A percentile compares a stretch with the other conserved stretches of the same genome.
These are phyloP conservation scores for Alsophila aescularia DNA, from an alignment of 2,888 invertebrate species.

Conservation along the genomic window DNA sequence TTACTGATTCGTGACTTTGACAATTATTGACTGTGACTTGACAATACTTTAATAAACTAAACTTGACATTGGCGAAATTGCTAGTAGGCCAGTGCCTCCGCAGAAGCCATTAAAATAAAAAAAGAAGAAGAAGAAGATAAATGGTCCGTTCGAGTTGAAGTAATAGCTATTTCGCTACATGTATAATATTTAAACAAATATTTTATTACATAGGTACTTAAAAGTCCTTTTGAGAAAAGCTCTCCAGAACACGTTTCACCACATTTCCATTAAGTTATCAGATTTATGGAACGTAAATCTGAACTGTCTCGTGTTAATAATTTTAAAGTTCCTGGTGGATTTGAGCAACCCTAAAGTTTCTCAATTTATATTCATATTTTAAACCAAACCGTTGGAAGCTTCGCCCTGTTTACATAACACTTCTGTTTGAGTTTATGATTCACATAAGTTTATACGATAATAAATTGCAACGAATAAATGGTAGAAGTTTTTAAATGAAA, in stretches of 20 bases:
- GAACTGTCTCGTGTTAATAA: slow-evolving; percentile 65
- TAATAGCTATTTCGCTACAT: too few species aligned
- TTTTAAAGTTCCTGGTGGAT: slow-evolving; percentile 71
- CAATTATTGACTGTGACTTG: too few species aligned
- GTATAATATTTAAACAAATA: too few species aligned
- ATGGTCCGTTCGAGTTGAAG: too few species aligned
- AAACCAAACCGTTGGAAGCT: slow-evolving; percentile 68
- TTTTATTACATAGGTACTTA: too few species aligned
- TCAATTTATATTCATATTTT: slow-evolving; percentile 82
- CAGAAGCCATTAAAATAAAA: too few species aligned
- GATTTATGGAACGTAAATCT: slow-evolving; percentile 55
- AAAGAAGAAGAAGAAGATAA: too few species aligned
- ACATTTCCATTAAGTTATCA: slow-evolving; percentile 25
- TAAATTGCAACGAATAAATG: slow-evolving; percentile 31
- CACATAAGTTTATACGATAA: slow-evolving; percentile 44
- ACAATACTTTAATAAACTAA: too few species aligned
- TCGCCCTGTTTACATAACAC: slow-evolving; percentile 64
- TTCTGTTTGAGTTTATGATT: slow-evolving; percentile 54
- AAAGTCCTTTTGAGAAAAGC: too few species aligned
- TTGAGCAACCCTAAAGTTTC: slow-evolving; percentile 74
- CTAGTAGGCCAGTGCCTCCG: too few species aligned
- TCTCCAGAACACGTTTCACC: neutral
- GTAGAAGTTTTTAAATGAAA: slow-evolving; percentile 28
- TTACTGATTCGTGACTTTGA: too few species aligned
- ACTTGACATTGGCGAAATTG: too few species aligned